Percentiles rank a stretch among this genome's conserved stretches.
These are phyloP conservation scores for Callinectes sapidus DNA, from an alignment of 2,888 invertebrate species.

Conservation along the genomic window DNA sequence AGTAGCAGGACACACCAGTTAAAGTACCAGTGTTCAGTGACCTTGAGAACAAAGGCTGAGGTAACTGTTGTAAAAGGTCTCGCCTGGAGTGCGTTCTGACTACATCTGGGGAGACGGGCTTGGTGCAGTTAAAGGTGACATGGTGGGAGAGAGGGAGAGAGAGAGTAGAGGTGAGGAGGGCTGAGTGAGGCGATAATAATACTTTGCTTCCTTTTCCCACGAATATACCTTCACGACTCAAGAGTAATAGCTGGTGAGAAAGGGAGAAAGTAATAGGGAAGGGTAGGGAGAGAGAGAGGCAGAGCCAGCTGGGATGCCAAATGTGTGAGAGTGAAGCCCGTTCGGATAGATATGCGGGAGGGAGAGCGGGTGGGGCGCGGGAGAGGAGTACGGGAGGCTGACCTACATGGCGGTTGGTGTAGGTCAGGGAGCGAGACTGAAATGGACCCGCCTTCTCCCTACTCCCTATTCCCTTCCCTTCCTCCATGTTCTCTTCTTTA, in stretches of 20 bases:
- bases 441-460: neutral
- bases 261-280: neutral
- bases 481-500: neutral
- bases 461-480: neutral
- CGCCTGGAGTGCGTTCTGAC: neutral
- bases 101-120: too few relatives aligned
- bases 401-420: neutral
- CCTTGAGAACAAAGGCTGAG: neutral
- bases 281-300: neutral
- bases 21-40: neutral
- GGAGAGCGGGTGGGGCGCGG: neutral
- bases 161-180: neutral
- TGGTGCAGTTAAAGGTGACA: neutral
- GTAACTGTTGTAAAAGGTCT: neutral
- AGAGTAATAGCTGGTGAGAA: neutral
- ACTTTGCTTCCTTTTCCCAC: neutral
- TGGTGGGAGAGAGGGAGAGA: neutral
- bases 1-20: neutral
- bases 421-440: neutral
- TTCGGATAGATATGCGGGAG: neutral
- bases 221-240: neutral
- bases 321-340: neutral
- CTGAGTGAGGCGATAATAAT: neutral
- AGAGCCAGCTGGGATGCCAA: neutral
- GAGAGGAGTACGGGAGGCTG: neutral